A percentile compares a stretch with the other conserved stretches of the same genome.
Conservation (phyloP, 2,797 vertebrate species). For the Hyperoplus lanceolatus region DNA sequence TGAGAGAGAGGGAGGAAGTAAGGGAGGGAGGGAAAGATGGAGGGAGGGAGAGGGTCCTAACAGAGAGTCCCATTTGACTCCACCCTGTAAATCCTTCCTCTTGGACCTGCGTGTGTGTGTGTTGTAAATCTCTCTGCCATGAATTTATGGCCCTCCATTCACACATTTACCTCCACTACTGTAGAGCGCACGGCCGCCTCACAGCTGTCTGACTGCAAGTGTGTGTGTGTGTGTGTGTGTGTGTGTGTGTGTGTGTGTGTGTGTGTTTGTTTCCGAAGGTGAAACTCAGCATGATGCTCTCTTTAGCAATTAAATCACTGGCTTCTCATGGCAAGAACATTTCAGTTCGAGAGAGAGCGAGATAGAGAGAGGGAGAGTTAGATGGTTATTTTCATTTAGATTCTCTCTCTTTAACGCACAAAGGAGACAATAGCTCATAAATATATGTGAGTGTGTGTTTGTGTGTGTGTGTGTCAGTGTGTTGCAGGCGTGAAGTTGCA, state of each 20-base stretch:
- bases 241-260: slow-evolving; percentile 1
- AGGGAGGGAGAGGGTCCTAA: too few relatives aligned
- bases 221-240: neutral
- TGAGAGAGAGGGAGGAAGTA: neutral
- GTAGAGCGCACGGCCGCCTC: slow-evolving; percentile 40
- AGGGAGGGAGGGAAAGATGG: too few relatives aligned
- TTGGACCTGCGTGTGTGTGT: slow-evolving; percentile 21
- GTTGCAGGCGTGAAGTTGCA: slow-evolving; percentile 37
- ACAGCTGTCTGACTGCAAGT: slow-evolving; percentile 47
- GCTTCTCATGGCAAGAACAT: slow-evolving; percentile 59
- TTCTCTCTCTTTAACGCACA: slow-evolving; percentile 14
- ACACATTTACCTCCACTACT: slow-evolving; percentile 58
- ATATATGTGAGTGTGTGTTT: slow-evolving; percentile 37
- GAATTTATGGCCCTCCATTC: slow-evolving; percentile 65
- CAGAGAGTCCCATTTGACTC: too few relatives aligned
- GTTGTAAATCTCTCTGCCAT: slow-evolving; percentile 61
- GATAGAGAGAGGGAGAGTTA: neutral
- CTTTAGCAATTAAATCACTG: slow-evolving; percentile 37
- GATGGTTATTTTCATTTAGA: slow-evolving; percentile 15
- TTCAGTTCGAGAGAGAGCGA: neutral
- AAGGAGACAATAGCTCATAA: slow-evolving; percentile 55
- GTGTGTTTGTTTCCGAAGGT: slow-evolving; percentile 41
- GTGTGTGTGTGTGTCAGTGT: slow-evolving; percentile 32
- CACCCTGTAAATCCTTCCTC: neutral
- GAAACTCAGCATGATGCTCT: slow-evolving; percentile 52